Percentiles rank a stretch among this genome's conserved stretches.
Conservation (phyloP, 2,888 invertebrate genomes). For the Gortyna flavago region DNA sequence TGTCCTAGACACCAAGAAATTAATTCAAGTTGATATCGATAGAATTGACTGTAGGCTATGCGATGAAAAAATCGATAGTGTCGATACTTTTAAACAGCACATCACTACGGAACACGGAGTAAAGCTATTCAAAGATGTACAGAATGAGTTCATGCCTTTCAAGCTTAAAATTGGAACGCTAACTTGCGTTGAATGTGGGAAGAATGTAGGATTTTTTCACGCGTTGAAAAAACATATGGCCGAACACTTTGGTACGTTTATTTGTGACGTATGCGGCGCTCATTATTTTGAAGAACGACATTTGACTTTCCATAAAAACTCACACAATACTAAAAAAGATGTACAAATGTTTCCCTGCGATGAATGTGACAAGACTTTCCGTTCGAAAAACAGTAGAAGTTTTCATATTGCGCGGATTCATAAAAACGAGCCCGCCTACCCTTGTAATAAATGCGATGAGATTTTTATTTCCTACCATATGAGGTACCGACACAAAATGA, state of each 20-base stretch:
- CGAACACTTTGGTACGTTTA: conserved; percentile 73
- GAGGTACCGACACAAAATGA: conserved; percentile 72
- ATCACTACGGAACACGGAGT: conserved; percentile 73
- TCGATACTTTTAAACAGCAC: conserved; percentile 78
- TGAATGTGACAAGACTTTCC: conserved; percentile 75
- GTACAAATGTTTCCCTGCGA: conserved; percentile 75
- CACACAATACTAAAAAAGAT: conserved; percentile 41
- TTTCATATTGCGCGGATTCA: conserved; percentile 70
- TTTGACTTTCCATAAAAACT: conserved; percentile 72
- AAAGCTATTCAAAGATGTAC: conserved; percentile 64
- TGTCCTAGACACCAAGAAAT: conserved; percentile 69
- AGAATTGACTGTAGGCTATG: conserved; percentile 79
- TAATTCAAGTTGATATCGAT: conserved; percentile 75
- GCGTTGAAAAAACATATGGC: conserved; percentile 75
- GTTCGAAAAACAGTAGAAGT: conserved; percentile 68
- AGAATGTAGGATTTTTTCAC: conserved; percentile 74
- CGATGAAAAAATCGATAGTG: conserved; percentile 70
- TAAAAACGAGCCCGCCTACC: conserved; percentile 69
- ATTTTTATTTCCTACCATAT: conserved; percentile 67
- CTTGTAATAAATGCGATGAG: conserved; percentile 73
- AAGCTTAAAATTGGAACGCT: conserved; percentile 73
- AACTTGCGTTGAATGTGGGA: conserved; percentile 73
- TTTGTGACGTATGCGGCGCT: conserved; percentile 77
- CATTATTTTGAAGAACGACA: conserved; percentile 80
- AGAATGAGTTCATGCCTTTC: conserved; percentile 80